phyloP scores from a whole-genome alignment of 2,113 vertebrate species.

The Sterrhoptilus dennistouni region DNA sequence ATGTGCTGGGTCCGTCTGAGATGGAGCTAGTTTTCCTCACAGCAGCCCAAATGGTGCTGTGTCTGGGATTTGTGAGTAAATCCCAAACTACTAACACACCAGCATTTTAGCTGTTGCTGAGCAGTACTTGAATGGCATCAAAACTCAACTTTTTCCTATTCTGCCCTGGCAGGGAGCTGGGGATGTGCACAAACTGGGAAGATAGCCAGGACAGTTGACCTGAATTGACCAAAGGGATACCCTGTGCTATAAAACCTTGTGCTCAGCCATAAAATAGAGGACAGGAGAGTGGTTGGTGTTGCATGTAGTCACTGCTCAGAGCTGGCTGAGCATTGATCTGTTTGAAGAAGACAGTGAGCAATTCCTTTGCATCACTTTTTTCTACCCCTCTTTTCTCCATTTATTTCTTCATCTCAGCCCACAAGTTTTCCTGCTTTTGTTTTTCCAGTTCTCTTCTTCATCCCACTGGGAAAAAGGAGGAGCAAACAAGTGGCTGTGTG shows the following conservation, averaged over 20 bases:
- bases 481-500: background rate
- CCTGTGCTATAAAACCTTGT: background rate
- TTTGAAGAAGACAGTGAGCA: background rate
- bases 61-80: background rate
- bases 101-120: background rate
- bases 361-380: background rate
- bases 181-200: background rate
- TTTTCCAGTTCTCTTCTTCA: background rate
- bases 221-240: background rate
- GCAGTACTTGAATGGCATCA: background rate
- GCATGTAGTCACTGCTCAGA: background rate
- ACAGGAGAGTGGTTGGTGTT: background rate
- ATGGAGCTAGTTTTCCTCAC: background rate
- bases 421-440: background rate
- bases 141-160: background rate
- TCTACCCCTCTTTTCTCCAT: background rate
- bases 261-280: background rate
- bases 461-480: background rate
- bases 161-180: accelerated
- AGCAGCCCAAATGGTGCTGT: background rate
- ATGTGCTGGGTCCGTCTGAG: background rate
- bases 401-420: background rate
- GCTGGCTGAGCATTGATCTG: background rate
- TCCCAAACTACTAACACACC: background rate
- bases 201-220: background rate